These are phyloP conservation scores for Scotopteryx bipunctaria DNA, from an alignment of 2,888 invertebrate genomes.

Conservation along the genomic window DNA sequence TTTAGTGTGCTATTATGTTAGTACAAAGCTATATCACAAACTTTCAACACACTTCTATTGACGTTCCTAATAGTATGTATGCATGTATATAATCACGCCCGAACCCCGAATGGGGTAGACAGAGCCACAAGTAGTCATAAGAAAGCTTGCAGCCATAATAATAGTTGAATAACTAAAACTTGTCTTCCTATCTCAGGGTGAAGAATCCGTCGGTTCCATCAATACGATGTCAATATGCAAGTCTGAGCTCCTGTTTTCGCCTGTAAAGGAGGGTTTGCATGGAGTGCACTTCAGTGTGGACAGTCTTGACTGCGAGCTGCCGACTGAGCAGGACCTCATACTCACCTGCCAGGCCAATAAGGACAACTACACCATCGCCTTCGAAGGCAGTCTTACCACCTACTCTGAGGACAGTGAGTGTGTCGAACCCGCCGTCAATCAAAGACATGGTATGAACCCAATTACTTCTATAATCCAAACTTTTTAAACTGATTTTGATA, in stretches of 20 bases:
- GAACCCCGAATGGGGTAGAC: too few relatives aligned
- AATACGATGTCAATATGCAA: constrained; percentile 95
- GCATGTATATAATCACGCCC: too few relatives aligned
- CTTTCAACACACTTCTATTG: constrained; percentile 14
- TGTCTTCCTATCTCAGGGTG: constrained; percentile 75
- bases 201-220: constrained; percentile 89
- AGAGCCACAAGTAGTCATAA: too few relatives aligned
- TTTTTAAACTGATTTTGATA: neutral
- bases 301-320: constrained; percentile 93
- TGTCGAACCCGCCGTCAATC: constrained; percentile 78
- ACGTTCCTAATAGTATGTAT: neutral
- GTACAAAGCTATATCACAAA: constrained; percentile 19
- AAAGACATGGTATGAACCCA: constrained; percentile 70
- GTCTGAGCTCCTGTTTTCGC: constrained; percentile 95
- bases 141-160: too few relatives aligned
- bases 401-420: constrained; percentile 94
- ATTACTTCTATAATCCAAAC: neutral
- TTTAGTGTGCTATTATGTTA: constrained; percentile 33
- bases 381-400: constrained; percentile 93
- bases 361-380: constrained; percentile 97
- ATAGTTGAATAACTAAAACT: neutral
- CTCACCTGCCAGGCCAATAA: constrained; percentile 96
- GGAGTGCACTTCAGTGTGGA: constrained; percentile 94
- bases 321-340: constrained; percentile 92
- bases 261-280: constrained; percentile 90